Evolutionary conservation across 2,797 vertebrate species (phyloP).

Genomic region (Sparus aurata): DNA sequence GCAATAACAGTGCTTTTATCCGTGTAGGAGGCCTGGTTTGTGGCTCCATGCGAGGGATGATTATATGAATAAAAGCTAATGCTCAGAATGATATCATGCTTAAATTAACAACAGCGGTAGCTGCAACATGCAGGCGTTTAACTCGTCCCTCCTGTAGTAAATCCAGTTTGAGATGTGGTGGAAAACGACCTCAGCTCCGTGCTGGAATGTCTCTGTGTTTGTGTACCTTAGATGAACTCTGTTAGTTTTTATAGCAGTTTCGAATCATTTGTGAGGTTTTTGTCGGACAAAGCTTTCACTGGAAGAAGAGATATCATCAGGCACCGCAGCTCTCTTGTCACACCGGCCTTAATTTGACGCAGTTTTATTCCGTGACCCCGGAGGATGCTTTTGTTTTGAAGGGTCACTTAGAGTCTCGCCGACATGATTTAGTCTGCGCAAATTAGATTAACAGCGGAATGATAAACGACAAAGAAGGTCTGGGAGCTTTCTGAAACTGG

Average conservation of each 20-base stretch:
- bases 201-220: constrained; percentile 22
- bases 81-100: constrained; percentile 49
- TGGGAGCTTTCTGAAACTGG: not conserved
- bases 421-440: not conserved
- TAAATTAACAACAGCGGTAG: constrained; percentile 56
- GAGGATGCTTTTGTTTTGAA: constrained; percentile 1
- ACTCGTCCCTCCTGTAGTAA: constrained; percentile 7
- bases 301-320: not conserved
- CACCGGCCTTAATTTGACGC: not conserved
- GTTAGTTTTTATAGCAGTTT: not conserved
- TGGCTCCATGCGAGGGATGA: constrained; percentile 40
- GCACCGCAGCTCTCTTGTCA: not conserved
- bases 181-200: not conserved
- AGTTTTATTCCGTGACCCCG: not conserved
- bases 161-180: constrained; percentile 49
- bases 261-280: constrained; percentile 8
- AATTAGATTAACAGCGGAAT: not conserved
- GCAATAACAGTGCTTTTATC: constrained; percentile 58
- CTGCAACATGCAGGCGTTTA: constrained; percentile 27
- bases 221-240: constrained; percentile 2
- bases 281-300: not conserved
- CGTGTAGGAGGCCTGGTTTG: constrained; percentile 48
- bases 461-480: not conserved
- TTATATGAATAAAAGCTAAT: constrained; percentile 45
- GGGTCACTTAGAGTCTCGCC: not conserved